Evolutionary conservation across 2,113 vertebrate genomes (phyloP).

Genomic region (Nematolebias whitei): DNA sequence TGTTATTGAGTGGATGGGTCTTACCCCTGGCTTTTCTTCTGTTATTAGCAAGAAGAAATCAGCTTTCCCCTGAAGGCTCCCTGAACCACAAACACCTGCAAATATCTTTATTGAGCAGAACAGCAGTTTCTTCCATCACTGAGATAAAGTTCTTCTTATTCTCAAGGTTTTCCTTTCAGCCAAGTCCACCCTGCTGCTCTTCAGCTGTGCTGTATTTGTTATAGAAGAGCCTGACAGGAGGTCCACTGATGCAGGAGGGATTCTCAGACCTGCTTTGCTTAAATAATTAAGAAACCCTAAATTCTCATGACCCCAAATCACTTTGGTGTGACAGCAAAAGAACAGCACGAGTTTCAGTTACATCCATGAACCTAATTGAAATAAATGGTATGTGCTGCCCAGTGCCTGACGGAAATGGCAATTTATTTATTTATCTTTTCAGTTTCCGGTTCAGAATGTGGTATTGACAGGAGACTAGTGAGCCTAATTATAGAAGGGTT

Average conservation of each 20-base stretch:
- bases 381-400: no score
- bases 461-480: no score
- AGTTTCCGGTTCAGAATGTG: no score
- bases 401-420: no score
- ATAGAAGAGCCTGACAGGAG: neutral
- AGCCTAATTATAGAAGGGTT: neutral
- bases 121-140: neutral
- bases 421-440: no score
- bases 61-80: constrained; percentile 29
- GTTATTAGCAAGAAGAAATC: constrained; percentile 42
- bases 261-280: no score
- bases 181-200: neutral
- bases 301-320: no score
- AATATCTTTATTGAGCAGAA: constrained; percentile 25
- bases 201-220: neutral
- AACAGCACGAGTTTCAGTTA: no score
- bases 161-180: constrained; percentile 9
- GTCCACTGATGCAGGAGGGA: neutral
- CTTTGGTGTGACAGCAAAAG: no score
- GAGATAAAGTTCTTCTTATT: constrained; percentile 1
- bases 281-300: no score
- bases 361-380: no score
- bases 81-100: constrained; percentile 40
- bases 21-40: constrained; percentile 35
- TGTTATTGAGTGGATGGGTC: constrained; percentile 19